These are phyloP conservation scores for Seladonia tumulorum DNA, from an alignment of 2,888 invertebrate genomes.

Conservation along the genomic window DNA sequence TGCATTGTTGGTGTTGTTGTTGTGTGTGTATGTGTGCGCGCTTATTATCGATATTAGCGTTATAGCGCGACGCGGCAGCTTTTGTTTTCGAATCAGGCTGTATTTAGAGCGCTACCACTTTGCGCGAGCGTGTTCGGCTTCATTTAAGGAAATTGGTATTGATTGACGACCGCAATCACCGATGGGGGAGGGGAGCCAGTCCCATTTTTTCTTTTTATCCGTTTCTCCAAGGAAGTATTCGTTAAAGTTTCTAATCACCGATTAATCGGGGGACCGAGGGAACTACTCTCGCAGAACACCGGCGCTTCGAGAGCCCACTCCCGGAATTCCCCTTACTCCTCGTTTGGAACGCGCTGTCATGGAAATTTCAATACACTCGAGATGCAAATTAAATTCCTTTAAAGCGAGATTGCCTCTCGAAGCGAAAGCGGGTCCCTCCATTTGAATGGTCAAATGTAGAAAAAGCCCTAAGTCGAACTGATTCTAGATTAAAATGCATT, in stretches of 20 bases:
- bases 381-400: neutral
- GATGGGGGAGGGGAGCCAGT: constrained; percentile 34
- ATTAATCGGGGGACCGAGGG: neutral
- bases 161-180: constrained; percentile 45
- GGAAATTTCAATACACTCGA: neutral
- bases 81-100: constrained; percentile 52
- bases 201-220: constrained; percentile 18
- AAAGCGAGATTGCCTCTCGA: neutral
- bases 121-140: constrained; percentile 27
- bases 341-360: neutral
- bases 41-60: constrained; percentile 11
- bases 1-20: neutral
- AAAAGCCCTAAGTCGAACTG: neutral
- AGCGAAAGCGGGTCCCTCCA: neutral
- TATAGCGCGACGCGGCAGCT: constrained; percentile 27
- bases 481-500: neutral
- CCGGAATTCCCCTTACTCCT: neutral
- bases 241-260: constrained; percentile 47
- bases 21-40: neutral
- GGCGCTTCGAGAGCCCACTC: no score
- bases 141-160: constrained; percentile 58
- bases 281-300: neutral
- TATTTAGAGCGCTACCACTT: constrained; percentile 51
- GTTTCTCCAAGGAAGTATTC: constrained; percentile 51
- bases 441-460: neutral